Conservation (phyloP, 2,888 invertebrate species). For the Coleophora flavipennella region DNA sequence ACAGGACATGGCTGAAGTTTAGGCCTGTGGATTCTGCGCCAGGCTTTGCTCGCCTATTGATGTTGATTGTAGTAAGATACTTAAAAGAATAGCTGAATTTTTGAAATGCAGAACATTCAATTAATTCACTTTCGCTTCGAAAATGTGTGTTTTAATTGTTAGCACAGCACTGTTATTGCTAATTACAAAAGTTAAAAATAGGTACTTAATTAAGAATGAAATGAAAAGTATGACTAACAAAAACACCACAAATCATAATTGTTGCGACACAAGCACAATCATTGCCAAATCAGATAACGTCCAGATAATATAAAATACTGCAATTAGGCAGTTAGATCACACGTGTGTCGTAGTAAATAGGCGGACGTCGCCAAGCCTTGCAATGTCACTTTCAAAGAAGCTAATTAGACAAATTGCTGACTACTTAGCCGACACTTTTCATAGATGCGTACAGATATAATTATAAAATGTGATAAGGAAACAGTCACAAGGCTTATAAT, state of each 20-base stretch:
- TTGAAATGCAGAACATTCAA: too few species aligned
- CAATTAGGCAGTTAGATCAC: slow-evolving; percentile 12
- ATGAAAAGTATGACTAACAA: slow-evolving; percentile 1
- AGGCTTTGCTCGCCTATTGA: too few species aligned
- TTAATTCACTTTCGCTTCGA: too few species aligned
- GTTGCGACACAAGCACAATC: slow-evolving; percentile 2
- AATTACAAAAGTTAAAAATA: too few species aligned
- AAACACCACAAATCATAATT: background rate
- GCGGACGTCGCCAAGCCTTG: slow-evolving; percentile 11
- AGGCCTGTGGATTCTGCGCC: too few species aligned
- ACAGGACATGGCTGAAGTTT: too few species aligned
- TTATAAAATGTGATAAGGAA: background rate
- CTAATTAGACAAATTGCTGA: slow-evolving; percentile 8
- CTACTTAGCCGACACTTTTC: slow-evolving; percentile 2
- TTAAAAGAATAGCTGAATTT: too few species aligned
- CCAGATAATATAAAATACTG: slow-evolving; percentile 15
- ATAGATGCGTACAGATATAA: background rate
- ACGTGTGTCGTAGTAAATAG: slow-evolving; percentile 10
- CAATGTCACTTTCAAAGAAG: slow-evolving; percentile 5
- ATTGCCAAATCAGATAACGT: slow-evolving; percentile 17
- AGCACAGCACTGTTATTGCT: too few species aligned
- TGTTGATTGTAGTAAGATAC: too few species aligned
- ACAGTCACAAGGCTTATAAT: too few species aligned
- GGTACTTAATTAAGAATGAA: too few species aligned
- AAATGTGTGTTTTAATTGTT: too few species aligned